Conservation (phyloP, 2,113 vertebrate species). For the Steatornis caripensis region DNA sequence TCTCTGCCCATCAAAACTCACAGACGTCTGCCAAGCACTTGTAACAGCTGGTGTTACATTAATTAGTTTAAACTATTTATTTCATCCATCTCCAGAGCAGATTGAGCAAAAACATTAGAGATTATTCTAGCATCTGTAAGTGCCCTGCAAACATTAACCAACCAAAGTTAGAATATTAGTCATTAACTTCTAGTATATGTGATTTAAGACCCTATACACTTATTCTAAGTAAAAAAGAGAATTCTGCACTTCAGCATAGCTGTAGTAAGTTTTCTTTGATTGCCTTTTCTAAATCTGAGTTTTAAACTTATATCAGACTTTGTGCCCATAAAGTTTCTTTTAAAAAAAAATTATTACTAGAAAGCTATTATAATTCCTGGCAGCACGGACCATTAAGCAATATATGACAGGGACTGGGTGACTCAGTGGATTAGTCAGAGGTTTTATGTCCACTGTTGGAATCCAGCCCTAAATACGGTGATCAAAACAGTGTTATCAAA, state of each 20-base stretch:
- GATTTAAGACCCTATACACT: constrained; percentile 66
- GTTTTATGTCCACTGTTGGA: constrained; percentile 79
- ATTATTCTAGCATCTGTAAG: constrained; percentile 99
- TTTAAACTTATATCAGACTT: constrained; percentile 65
- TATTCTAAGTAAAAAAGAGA: constrained; percentile 19
- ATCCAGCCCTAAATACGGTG: constrained; percentile 75
- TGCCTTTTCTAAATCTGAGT: constrained; percentile 11
- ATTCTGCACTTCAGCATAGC: background rate
- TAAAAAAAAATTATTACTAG: constrained; percentile 70
- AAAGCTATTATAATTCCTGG: constrained; percentile 76
- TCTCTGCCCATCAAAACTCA: constrained; percentile 98
- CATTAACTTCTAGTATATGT: constrained; percentile 79
- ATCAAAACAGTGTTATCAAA: constrained; percentile 82
- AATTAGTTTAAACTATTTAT: constrained; percentile 99
- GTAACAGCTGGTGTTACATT: constrained; percentile 99
- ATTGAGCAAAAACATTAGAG: constrained; percentile 99
- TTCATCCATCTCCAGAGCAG: constrained; percentile 99
- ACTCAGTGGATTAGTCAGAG: constrained; percentile 80
- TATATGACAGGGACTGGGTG: constrained; percentile 76
- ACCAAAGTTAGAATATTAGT: constrained; percentile 93
- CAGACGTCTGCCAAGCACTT: constrained; percentile 98
- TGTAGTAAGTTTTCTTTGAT: constrained; percentile 30
- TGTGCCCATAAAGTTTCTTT: constrained; percentile 66
- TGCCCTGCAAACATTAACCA: constrained; percentile 96
- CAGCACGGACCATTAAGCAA: constrained; percentile 78